These are phyloP conservation scores for Clostera curtula DNA, from an alignment of 2,888 invertebrate genomes.

Conservation along the genomic window DNA sequence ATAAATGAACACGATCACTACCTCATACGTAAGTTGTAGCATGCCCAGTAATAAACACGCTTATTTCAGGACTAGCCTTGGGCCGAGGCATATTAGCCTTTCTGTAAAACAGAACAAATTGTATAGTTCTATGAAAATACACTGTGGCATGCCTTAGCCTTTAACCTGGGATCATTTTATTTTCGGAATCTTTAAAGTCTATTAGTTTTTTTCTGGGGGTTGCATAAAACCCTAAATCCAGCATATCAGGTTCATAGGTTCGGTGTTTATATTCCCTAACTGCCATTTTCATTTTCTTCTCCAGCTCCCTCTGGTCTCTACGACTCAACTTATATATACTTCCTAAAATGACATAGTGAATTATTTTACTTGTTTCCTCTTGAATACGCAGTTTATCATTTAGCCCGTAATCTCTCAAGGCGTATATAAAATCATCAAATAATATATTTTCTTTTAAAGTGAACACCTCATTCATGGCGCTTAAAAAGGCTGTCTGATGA, in stretches of 20 bases:
- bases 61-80: too few species aligned
- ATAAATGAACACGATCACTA: too few species aligned
- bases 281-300: constrained; percentile 27
- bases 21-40: too few species aligned
- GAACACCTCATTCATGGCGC: constrained; percentile 37
- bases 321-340: constrained; percentile 13
- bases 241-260: neutral
- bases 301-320: constrained; percentile 20
- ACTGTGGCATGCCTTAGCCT: too few species aligned
- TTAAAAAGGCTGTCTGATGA: constrained; percentile 27
- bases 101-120: too few species aligned
- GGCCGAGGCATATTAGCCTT: too few species aligned
- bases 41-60: too few species aligned
- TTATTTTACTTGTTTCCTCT: constrained; percentile 20
- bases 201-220: too few species aligned
- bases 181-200: too few species aligned
- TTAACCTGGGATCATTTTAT: too few species aligned
- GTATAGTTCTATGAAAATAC: too few species aligned
- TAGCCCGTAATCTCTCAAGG: constrained; percentile 21
- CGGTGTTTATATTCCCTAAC: constrained; percentile 33
- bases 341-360: constrained; percentile 21
- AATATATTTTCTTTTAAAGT: constrained; percentile 28
- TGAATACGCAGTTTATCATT: constrained; percentile 14
- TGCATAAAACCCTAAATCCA: neutral
- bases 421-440: constrained; percentile 40